A percentile compares a stretch with the other conserved stretches of the same genome.
Evolutionary conservation across 2,888 invertebrate species (phyloP).

Genomic region (Agrotis ipsilon): DNA sequence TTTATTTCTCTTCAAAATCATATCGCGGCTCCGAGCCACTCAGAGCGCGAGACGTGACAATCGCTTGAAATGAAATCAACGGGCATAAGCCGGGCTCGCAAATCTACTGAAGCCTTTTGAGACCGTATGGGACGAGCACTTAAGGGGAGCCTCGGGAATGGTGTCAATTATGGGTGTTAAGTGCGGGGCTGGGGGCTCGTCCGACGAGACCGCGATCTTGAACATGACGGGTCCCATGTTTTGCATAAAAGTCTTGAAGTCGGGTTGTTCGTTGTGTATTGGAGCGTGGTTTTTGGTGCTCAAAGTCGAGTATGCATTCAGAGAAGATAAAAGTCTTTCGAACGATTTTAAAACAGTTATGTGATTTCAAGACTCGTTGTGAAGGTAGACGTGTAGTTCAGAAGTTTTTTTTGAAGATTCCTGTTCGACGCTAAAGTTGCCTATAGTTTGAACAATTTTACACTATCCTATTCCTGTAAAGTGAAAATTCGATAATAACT

Average conservation of each 20-base stretch:
- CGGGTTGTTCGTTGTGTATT: constrained; percentile 44
- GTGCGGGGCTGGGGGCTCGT: constrained; percentile 79
- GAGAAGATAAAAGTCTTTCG: background rate
- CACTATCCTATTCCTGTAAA: background rate
- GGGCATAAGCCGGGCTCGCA: constrained; percentile 87
- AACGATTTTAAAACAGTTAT: background rate
- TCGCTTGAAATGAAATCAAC: constrained; percentile 88
- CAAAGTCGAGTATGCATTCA: background rate
- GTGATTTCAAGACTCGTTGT: background rate
- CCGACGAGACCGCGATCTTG: constrained; percentile 59
- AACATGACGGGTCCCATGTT: constrained; percentile 66
- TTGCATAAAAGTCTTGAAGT: constrained; percentile 69
- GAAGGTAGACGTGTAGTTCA: background rate
- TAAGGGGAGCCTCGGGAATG: constrained; percentile 86
- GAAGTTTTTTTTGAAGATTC: background rate
- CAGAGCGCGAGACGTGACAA: constrained; percentile 87
- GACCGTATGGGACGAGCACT: constrained; percentile 84
- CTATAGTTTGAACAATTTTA: background rate
- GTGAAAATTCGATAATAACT: background rate
- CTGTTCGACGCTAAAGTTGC: background rate
- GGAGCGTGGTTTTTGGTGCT: constrained; percentile 33
- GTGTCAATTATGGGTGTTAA: constrained; percentile 90
- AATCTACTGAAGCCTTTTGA: constrained; percentile 85
- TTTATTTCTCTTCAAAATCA: constrained; percentile 87
- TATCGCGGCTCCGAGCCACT: constrained; percentile 83